Evolutionary conservation across 2,113 vertebrate genomes (phyloP).

Genomic region (Vulpes lagopus): DNA sequence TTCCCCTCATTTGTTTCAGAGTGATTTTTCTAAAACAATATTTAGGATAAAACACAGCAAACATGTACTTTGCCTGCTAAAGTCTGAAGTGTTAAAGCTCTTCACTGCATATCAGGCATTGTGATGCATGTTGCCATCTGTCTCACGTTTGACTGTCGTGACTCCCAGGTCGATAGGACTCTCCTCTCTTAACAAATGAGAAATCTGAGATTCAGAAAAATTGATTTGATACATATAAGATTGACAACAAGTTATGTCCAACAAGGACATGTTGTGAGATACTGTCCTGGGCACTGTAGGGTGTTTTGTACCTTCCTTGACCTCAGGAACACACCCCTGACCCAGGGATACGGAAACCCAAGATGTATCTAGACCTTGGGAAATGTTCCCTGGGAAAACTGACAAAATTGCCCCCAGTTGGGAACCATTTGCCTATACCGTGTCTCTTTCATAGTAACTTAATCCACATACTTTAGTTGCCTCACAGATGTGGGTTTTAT

Average conservation of each 20-base stretch:
- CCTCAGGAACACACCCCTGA: rapidly evolving
- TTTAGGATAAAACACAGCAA: neutral
- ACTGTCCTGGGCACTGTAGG: neutral
- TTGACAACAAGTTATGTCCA: neutral
- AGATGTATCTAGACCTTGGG: neutral
- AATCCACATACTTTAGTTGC: neutral
- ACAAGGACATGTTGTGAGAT: neutral
- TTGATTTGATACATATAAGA: neutral
- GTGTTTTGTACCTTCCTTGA: neutral
- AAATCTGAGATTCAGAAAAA: neutral
- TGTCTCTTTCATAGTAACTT: neutral
- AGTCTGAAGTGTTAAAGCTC: neutral
- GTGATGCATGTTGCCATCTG: neutral
- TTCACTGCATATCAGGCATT: neutral
- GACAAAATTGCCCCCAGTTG: neutral
- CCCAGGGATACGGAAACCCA: neutral
- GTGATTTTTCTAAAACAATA: neutral
- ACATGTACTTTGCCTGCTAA: neutral
- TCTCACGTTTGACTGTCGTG: rapidly evolving
- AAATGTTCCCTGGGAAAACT: neutral
- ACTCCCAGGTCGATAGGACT: neutral
- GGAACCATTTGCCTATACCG: neutral
- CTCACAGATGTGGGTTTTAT: neutral
- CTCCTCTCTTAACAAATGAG: neutral
- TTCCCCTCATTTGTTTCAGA: neutral